Evolutionary conservation across 1,140 invertebrate genomes (phyloP), one percentile per base, ranked within the genome.

Genomic region (Plutomurus gul): DNA sequence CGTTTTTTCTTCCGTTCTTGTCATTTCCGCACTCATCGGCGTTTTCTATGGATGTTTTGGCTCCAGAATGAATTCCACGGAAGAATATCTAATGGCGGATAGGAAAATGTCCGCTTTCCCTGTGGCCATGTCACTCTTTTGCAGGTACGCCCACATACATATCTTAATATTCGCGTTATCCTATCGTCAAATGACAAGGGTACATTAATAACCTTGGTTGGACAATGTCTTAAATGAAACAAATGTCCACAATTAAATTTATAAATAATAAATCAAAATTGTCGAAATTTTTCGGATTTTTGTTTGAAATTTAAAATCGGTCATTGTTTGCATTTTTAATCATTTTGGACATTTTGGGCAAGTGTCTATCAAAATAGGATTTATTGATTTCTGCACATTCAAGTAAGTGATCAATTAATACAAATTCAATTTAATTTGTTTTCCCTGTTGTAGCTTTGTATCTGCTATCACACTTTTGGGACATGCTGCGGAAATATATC

Each of bases 1-100:
- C 0, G 89, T 92, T 10, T 92, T 92, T 75, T 85, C 85, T 0
- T 79, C 88, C 0, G 81, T 94, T 91, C 85, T 95, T 5, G 51
- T 91, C 0, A 87, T 93, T 0, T 94, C 93, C 1, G 91, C 92
- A 76, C 89, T 89, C 4, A 94, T 95, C 72, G 94, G 94, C 0
- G 87, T 94, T 0, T 95, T 93, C 85, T 95, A 94, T 85, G 93
- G 91, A 18, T 93, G 91, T 82, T 92, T 91, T 82, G 89, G 91
- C n/a, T 89, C 91, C 40, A 92, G 92, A 83, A 91, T 93, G 83
- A 91, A 90, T 70, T 93, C 91, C 0, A 92, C 92, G 40, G 88
- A 91, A 56, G 93, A 95, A 82, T 95, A 94, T 84, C 87, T 95
- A 10, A 86, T 94, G 20, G 94, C 92, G 8, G 91, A 92, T 3